phyloP scores from a whole-genome alignment of 2,888 invertebrate genomes.

The Perizoma affinitatum region DNA sequence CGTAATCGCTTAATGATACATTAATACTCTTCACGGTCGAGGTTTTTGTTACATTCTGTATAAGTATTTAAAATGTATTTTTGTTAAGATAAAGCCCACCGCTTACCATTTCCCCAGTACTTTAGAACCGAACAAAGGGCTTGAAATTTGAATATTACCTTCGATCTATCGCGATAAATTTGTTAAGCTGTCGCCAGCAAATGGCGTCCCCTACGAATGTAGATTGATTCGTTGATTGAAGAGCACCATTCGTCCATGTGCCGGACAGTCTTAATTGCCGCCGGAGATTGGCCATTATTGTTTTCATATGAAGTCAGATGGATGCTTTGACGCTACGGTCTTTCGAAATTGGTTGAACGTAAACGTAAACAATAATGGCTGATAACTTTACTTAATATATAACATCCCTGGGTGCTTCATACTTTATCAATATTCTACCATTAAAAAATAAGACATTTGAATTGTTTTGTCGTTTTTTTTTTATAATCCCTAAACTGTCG shows the following conservation, averaged over 20 bases:
- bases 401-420: too few relatives aligned
- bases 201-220: constrained; percentile 80
- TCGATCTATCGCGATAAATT: constrained; percentile 77
- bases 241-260: constrained; percentile 77
- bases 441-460: too few relatives aligned
- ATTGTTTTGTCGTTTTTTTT: too few relatives aligned
- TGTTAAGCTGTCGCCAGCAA: constrained; percentile 79
- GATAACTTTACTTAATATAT: too few relatives aligned
- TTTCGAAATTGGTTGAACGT: background rate
- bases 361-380: too few relatives aligned
- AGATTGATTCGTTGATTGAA: constrained; percentile 84
- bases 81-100: background rate
- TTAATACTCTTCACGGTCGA: too few relatives aligned
- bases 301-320: constrained; percentile 38
- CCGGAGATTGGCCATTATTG: constrained; percentile 74
- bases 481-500: too few relatives aligned
- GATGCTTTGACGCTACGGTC: constrained; percentile 14
- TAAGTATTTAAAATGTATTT: too few relatives aligned
- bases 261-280: constrained; percentile 79
- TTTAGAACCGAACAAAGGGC: background rate
- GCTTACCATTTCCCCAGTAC: background rate
- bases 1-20: too few relatives aligned
- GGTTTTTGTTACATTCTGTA: too few relatives aligned
- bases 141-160: constrained; percentile 78
- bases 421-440: too few relatives aligned